phyloP scores from a whole-genome alignment of 1,140 invertebrate species.

The Venustaconcha ellipsiformis region DNA sequence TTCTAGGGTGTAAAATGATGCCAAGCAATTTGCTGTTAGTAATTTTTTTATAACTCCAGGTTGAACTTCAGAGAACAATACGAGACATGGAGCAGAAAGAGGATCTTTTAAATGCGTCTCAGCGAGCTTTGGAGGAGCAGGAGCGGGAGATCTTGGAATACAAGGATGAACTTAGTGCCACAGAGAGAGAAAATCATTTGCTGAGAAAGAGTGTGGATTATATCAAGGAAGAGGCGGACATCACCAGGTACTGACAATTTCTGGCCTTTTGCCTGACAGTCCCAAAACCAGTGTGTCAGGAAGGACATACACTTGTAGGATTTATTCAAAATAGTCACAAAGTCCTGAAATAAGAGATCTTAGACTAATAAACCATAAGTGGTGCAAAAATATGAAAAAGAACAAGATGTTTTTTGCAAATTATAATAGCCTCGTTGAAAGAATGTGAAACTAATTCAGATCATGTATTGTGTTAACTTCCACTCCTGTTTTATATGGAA shows the following conservation, averaged over 20 bases:
- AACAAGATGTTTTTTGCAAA: too few species aligned
- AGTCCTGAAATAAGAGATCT: not conserved
- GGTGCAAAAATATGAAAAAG: not conserved
- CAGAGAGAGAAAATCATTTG: conserved; percentile 57
- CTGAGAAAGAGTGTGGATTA: conserved; percentile 59
- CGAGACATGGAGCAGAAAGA: conserved; percentile 60
- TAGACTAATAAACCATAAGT: not conserved
- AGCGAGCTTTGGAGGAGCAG: conserved; percentile 54
- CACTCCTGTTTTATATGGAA: not conserved
- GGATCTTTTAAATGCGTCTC: conserved; percentile 55
- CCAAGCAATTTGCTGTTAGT: not conserved
- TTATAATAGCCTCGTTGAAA: not conserved
- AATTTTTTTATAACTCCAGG: conserved; percentile 43
- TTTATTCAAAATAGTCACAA: not conserved
- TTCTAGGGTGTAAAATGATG: too few species aligned
- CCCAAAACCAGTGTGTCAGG: not conserved
- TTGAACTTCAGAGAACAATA: conserved; percentile 59
- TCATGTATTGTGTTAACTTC: too few species aligned
- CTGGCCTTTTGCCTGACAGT: not conserved
- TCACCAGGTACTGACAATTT: conserved; percentile 43
- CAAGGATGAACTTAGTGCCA: conserved; percentile 53
- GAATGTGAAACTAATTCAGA: not conserved
- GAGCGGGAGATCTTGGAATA: conserved; percentile 55
- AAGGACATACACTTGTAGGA: not conserved
- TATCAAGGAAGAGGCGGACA: conserved; percentile 48